phyloP scores from a whole-genome alignment of 2,797 vertebrate genomes.

The Tapera naevia region DNA sequence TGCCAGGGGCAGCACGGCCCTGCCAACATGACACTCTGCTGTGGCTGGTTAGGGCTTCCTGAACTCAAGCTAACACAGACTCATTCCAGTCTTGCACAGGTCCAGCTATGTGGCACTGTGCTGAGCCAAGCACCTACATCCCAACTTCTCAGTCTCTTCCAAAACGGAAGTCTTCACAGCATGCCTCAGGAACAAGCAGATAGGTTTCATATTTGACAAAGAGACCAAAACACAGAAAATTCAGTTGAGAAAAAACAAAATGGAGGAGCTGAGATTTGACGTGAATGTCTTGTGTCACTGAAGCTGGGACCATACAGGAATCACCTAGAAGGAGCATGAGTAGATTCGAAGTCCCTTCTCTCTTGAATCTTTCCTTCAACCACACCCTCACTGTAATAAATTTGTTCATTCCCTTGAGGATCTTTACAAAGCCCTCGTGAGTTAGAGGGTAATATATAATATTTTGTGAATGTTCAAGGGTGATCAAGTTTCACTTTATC shows the following conservation, averaged over 20 bases:
- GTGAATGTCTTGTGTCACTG: background rate
- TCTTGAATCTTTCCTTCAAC: background rate
- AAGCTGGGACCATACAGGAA: background rate
- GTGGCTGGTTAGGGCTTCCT: background rate
- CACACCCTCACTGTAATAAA: fast-evolving
- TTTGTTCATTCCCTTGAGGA: background rate
- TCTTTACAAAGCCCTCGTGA: background rate
- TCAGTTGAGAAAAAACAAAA: background rate
- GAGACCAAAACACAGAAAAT: background rate
- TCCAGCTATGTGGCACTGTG: background rate
- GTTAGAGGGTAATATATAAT: background rate
- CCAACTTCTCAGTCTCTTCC: background rate
- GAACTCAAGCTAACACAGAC: background rate
- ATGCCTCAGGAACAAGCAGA: background rate
- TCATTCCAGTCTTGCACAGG: background rate
- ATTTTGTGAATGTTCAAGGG: background rate
- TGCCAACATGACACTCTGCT: background rate
- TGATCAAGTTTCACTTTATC: background rate
- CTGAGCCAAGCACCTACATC: background rate
- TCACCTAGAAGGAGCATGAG: background rate
- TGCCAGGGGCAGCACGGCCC: background rate
- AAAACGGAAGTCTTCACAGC: background rate
- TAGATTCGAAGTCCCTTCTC: background rate
- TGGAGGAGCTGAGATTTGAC: background rate
- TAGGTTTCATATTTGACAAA: background rate